Conservation (phyloP, 53 echinoderm and acorn worm species). For the Astropecten irregularis region DNA sequence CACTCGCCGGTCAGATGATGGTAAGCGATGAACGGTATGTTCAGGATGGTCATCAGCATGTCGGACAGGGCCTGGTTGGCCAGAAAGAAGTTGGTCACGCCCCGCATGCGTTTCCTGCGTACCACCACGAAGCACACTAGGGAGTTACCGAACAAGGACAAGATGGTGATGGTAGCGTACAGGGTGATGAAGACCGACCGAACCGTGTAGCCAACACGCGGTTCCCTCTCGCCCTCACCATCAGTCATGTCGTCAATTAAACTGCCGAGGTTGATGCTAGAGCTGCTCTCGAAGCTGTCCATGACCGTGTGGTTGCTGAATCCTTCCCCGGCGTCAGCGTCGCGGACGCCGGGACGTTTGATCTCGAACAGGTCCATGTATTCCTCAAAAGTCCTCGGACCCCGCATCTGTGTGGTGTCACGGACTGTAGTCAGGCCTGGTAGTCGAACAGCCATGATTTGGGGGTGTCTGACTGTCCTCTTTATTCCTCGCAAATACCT, state of each 20-base stretch:
- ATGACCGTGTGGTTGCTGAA: constrained; percentile 22
- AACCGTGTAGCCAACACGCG: not conserved
- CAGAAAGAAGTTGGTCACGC: constrained; percentile 91
- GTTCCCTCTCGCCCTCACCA: not conserved
- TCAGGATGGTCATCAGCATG: constrained; percentile 82
- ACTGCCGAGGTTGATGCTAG: not conserved
- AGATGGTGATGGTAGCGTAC: constrained; percentile 68
- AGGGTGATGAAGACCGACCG: constrained; percentile 72
- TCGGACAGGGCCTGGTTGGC: constrained; percentile 93
- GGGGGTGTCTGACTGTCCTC: too few species aligned
- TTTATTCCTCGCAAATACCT: not conserved
- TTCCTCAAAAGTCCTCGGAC: not conserved
- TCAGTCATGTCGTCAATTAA: not conserved
- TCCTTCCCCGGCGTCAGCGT: constrained; percentile 3
- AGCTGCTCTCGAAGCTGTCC: constrained; percentile 35
- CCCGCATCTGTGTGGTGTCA: constrained; percentile 31
- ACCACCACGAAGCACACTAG: constrained; percentile 85
- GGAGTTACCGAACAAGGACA: constrained; percentile 85
- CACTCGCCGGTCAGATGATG: constrained; percentile 69
- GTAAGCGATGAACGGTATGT: constrained; percentile 85
- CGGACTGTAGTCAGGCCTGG: constrained; percentile 21
- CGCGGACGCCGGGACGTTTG: not conserved
- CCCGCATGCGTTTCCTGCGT: constrained; percentile 83
- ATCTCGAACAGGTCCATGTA: not conserved
- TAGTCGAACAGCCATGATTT: not conserved